These are phyloP conservation scores for Enoplosus armatus DNA, from an alignment of 2,797 vertebrate genomes.

Conservation along the genomic window DNA sequence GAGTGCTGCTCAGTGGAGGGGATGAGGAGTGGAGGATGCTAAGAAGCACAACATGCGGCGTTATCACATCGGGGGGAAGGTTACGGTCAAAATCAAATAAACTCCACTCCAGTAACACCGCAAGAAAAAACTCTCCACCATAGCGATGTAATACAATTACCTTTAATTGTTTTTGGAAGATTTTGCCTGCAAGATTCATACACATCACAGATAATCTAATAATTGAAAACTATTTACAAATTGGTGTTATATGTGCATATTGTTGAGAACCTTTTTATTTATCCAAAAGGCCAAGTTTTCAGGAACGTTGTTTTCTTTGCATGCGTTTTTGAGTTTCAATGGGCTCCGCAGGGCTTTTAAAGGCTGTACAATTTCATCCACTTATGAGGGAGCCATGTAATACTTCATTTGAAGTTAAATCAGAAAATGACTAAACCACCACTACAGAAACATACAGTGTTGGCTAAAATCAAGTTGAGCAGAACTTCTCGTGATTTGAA, in stretches of 20 bases:
- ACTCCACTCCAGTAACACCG: slow-evolving; percentile 1
- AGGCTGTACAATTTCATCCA: background rate
- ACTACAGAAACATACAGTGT: background rate
- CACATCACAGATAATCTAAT: slow-evolving; percentile 41
- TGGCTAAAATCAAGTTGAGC: background rate
- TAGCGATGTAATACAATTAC: slow-evolving; percentile 47
- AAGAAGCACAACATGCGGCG: slow-evolving; percentile 24
- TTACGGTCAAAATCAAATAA: slow-evolving; percentile 61
- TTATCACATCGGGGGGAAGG: slow-evolving; percentile 38
- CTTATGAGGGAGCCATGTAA: background rate
- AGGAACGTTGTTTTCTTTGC: slow-evolving; percentile 8
- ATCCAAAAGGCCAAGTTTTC: slow-evolving; percentile 23
- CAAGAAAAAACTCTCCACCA: background rate
- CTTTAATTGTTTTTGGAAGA: slow-evolving; percentile 46
- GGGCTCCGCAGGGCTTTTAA: background rate
- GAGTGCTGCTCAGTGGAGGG: slow-evolving; percentile 67
- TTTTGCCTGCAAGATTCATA: slow-evolving; percentile 39
- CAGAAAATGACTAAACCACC: slow-evolving; percentile 4
- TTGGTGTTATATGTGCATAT: slow-evolving; percentile 37
- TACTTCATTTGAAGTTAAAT: slow-evolving; percentile 21
- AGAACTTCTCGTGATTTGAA: background rate
- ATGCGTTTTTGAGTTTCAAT: slow-evolving; percentile 24
- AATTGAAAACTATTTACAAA: slow-evolving; percentile 44
- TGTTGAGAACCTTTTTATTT: slow-evolving; percentile 2
- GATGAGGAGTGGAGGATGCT: slow-evolving; percentile 28